These are phyloP conservation scores for Paramormyrops hopkinsi DNA, from an alignment of 2,797 vertebrate species.

Conservation along the genomic window DNA sequence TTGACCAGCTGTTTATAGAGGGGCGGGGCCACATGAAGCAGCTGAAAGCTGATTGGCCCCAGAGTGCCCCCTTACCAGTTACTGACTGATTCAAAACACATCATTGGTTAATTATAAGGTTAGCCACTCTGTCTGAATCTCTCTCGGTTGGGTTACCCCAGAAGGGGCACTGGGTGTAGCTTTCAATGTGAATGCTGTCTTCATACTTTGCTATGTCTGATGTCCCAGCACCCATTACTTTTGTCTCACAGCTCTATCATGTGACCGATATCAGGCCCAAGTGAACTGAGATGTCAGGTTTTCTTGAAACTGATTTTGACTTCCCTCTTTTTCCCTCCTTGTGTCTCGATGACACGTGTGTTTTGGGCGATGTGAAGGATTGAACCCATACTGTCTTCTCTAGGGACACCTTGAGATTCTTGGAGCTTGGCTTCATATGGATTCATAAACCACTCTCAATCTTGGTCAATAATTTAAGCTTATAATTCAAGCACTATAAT, in stretches of 20 bases:
- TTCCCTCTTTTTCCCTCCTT: neutral
- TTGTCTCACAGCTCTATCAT: constrained; percentile 12
- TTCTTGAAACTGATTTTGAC: neutral
- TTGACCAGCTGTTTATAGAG: neutral
- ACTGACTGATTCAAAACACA: neutral
- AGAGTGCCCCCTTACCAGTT: neutral
- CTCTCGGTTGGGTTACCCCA: neutral
- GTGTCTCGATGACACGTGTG: neutral
- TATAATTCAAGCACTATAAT: constrained; percentile 41
- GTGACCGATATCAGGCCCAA: neutral
- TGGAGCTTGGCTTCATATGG: constrained; percentile 25
- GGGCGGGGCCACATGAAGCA: neutral
- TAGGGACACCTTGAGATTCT: neutral
- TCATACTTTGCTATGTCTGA: constrained; percentile 31
- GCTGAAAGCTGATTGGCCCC: neutral
- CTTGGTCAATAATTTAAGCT: constrained; percentile 53
- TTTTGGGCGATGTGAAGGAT: constrained; percentile 20
- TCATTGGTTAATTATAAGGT: neutral
- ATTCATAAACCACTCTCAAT: constrained; percentile 39
- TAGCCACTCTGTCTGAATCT: neutral
- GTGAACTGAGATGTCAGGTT: neutral
- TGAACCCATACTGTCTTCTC: constrained; percentile 1
- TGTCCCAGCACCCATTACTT: constrained; percentile 40
- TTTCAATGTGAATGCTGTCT: constrained; percentile 38
- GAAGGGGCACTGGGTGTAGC: neutral